These are phyloP conservation scores for Potamarius usumacintae DNA, from an alignment of 2,113 vertebrate genomes.

Conservation along the genomic window DNA sequence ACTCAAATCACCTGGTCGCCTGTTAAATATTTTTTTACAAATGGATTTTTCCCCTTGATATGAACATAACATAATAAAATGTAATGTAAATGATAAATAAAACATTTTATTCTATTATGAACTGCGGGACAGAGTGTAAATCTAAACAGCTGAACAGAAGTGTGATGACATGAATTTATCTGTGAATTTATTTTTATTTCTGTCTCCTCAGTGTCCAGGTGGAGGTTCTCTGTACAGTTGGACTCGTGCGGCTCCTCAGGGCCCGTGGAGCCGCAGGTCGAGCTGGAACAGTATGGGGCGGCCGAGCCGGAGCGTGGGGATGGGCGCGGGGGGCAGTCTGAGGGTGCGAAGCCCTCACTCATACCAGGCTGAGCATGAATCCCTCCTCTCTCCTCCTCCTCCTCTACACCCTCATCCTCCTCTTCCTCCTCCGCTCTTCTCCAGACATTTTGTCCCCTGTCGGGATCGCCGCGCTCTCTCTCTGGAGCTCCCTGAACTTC, in stretches of 20 bases:
- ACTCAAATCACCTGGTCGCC: too few relatives aligned
- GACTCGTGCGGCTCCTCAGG: conserved; percentile 72
- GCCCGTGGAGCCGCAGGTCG: conserved; percentile 86
- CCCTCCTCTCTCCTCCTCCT: conserved; percentile 77
- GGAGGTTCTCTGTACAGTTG: conserved; percentile 81
- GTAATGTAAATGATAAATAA: not conserved
- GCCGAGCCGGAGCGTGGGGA: conserved; percentile 69
- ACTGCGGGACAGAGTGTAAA: conserved; percentile 6
- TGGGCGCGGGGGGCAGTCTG: conserved; percentile 68
- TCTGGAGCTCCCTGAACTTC: conserved; percentile 82
- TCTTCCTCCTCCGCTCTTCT: conserved; percentile 68
- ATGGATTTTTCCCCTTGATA: too few relatives aligned
- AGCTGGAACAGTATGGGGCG: conserved; percentile 91
- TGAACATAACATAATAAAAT: too few relatives aligned
- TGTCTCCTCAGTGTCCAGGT: conserved; percentile 76
- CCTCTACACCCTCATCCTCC: conserved; percentile 66
- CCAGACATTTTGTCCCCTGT: conserved; percentile 66
- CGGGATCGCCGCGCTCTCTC: conserved; percentile 87
- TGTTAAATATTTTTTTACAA: too few relatives aligned
- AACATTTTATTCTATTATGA: not conserved
- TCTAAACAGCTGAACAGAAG: not conserved
- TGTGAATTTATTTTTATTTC: not conserved
- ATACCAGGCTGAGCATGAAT: conserved; percentile 82
- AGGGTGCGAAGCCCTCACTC: conserved; percentile 76
- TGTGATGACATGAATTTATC: not conserved